These are phyloP conservation scores for Carapus acus DNA, from an alignment of 2,797 vertebrate species.

Conservation along the genomic window DNA sequence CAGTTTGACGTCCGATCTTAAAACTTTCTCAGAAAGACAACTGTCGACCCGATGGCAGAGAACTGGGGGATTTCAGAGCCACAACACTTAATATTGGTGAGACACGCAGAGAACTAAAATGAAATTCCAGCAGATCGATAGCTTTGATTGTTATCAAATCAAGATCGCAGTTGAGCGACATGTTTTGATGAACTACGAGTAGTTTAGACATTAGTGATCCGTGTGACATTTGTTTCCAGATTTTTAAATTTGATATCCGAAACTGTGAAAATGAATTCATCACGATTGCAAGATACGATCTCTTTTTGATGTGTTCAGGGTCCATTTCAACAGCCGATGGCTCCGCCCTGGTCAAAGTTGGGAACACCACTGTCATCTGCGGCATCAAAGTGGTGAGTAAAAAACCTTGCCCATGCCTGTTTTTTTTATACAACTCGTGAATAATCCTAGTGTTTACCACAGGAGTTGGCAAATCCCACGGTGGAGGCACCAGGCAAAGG, in stretches of 20 bases:
- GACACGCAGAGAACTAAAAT: constrained; percentile 5
- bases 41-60: constrained; percentile 92
- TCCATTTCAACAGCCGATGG: constrained; percentile 93
- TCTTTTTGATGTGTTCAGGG: constrained; percentile 62
- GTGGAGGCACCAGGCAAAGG: constrained; percentile 83
- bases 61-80: constrained; percentile 87
- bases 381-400: constrained; percentile 84
- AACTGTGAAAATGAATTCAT: no score
- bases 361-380: constrained; percentile 93
- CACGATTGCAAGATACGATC: no score
- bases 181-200: no score
- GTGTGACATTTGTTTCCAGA: no score
- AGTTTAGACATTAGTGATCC: no score
- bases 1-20: background rate
- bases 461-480: constrained; percentile 86
- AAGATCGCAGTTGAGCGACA: no score
- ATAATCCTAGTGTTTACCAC: no score
- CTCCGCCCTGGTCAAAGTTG: constrained; percentile 92
- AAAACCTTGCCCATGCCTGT: no score
- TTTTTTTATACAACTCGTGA: no score
- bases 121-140: no score
- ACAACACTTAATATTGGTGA: constrained; percentile 94
- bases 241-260: no score
- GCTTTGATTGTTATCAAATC: no score
- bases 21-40: constrained; percentile 83